Base-by-base conservation (phyloP, 2,113 vertebrate genomes). In the Ranitomeya imitator region DNA sequence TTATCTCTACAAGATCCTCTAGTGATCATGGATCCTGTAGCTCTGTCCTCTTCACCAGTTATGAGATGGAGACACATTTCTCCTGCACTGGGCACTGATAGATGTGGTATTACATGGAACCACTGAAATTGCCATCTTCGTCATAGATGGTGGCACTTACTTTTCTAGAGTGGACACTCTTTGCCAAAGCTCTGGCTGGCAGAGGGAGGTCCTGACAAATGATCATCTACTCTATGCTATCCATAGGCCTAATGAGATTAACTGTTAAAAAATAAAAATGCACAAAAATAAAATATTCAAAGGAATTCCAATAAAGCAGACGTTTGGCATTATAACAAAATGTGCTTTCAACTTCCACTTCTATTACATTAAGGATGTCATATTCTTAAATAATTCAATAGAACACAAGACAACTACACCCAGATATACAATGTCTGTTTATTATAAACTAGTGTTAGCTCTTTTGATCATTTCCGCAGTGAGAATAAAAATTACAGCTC, bases 381-480 rank as follows among this genome's bases (percentile, higher is more conserved):
- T 77, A n/a, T 8, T 8, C 69, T 3, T 14, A 60, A 80, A 16
- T 59, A 80, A 59, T 80, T 80, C 55, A 80, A 80, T 31, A 31
- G 21, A 57, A 78, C 12, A 80, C 77, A 55, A 23, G 51, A 57
- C n/a, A 26, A 80, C 60, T 54, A 73, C 52, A 73, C 52, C 51
- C 83, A 71, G 21, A 21, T 71, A 14, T 2, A 85, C 37, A 7
- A 85, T 31, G 67, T 94, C 94, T 95, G 93, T 93, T 93, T 93
- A 92, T 93, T 90, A 93, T 94, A 93, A 93, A 63, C 60, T 83
- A 83, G 61, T 67, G 37, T 52, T 69, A 51, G 91, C 93, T 95
- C 95, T 94, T 95, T 96, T 94, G 93, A 96, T 96, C 93, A 92
- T 95, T 96, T 96, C 95, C 93, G 92, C 91, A 92, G 92, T 88